Base-by-base conservation (phyloP, 2,797 vertebrate genomes). In the Hoplostethus mediterraneus region DNA sequence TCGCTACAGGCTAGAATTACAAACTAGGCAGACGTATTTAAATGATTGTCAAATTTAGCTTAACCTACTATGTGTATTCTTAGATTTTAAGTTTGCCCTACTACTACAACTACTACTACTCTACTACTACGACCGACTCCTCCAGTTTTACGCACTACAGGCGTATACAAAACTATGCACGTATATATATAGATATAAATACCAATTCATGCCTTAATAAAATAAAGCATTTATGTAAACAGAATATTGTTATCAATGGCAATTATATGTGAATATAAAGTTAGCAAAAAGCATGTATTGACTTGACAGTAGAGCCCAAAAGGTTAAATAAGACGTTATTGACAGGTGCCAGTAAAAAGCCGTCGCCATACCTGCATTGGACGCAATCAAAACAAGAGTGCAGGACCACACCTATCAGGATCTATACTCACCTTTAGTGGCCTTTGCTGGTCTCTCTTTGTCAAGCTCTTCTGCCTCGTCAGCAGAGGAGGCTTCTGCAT, bases 401-500 rank as follows among this genome's bases (percentile, higher is more conserved):
- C 25, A 65, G 16, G 60, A 74, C 72, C 80, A 87, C 85, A 85
- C 73, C 76, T 86, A 64, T 17, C 17, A 56, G 5, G 30, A 17
- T 40, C 12, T 11, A 28, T 17, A 88, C 90, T 95, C 96, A 99
- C 98, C 97, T 97, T 97, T 93, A 77, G 88, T 87, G 40, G 94
- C 90, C 88, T 97, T 97, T 83, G 93, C 92, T n/a, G 95, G 92
- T 85, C 94, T 96, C 64, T 95, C 92, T 88, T 96, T 96, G 90
- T 94, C 94, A 87, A 92, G 94, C 71, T 97, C 97, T 21, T 96
- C 95, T 28, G 95, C 93, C 81, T 96, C 96, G 28, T 91, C 92
- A 10, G 96, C 96, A 70, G 97, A 98, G 51, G 97, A 96, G 63
- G 93, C 95, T 85, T 97, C 97, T 62, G 95, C 96, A 17, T 96